Conservation (phyloP, 2,113 vertebrate species). For the Entelurus aequoreus region DNA sequence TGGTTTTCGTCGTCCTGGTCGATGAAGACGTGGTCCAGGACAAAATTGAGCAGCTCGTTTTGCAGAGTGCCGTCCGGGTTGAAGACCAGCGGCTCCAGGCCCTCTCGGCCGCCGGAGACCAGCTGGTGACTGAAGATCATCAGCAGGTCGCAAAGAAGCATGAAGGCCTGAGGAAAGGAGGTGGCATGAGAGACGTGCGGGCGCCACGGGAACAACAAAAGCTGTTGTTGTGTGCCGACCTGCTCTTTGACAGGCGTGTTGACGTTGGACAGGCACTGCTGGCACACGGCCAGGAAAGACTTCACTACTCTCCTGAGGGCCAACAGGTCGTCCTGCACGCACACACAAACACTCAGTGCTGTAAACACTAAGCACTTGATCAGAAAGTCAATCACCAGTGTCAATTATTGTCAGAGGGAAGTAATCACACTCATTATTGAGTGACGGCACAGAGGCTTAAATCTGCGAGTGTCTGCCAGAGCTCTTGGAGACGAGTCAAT, state of each 20-base stretch:
- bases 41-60: conserved; percentile 94
- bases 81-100: conserved; percentile 91
- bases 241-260: conserved; percentile 98
- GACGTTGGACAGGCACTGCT: conserved; percentile 98
- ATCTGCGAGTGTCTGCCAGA: not conserved
- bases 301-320: conserved; percentile 95
- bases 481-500: not conserved
- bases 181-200: no score
- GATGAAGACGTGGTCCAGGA: conserved; percentile 98
- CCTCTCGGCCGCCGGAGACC: conserved; percentile 86
- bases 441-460: not conserved
- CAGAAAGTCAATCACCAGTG: not conserved
- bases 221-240: conserved; percentile 59
- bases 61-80: conserved; percentile 93
- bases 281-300: conserved; percentile 95
- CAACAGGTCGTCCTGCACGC: conserved; percentile 86
- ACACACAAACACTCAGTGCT: not conserved
- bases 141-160: conserved; percentile 97
- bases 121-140: conserved; percentile 99
- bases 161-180: conserved; percentile 81
- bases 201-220: not conserved
- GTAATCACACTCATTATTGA: conserved; percentile 4
- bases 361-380: not conserved
- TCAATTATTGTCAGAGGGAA: not conserved
- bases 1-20: conserved; percentile 99